These are phyloP conservation scores for Lethocerus indicus DNA, from an alignment of 1,140 invertebrate genomes.

Conservation along the genomic window DNA sequence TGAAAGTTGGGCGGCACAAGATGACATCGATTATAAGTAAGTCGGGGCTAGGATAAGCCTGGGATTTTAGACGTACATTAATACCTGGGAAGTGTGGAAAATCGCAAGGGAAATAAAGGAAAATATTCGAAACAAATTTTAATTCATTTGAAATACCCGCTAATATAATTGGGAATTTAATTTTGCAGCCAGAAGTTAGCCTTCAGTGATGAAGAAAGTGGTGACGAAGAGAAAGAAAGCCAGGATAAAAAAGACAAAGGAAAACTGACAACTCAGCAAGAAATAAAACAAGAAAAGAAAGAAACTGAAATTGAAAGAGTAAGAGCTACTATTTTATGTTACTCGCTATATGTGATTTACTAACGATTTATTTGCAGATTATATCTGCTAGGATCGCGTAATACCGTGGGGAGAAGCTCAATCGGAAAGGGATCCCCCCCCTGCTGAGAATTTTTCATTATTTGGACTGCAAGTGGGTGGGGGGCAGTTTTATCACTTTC, in stretches of 20 bases:
- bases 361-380: no score
- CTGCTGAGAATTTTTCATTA: no score
- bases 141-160: no score
- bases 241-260: constrained; percentile 18
- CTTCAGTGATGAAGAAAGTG: constrained; percentile 80
- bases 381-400: no score
- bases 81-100: not conserved
- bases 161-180: no score
- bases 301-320: constrained; percentile 5
- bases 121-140: not conserved
- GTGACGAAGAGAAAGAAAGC: constrained; percentile 23
- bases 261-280: not conserved
- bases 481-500: no score
- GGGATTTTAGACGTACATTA: not conserved
- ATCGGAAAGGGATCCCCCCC: no score
- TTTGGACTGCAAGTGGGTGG: no score
- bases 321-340: not conserved
- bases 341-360: no score
- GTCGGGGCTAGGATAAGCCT: constrained; percentile 23
- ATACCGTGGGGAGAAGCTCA: no score
- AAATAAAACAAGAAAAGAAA: constrained; percentile 15
- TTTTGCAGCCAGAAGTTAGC: constrained; percentile 65
- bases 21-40: constrained; percentile 83
- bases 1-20: constrained; percentile 77
- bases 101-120: not conserved